phyloP scores from a whole-genome alignment of 2,113 vertebrate species.

The Mesembrinibis cayennensis region DNA sequence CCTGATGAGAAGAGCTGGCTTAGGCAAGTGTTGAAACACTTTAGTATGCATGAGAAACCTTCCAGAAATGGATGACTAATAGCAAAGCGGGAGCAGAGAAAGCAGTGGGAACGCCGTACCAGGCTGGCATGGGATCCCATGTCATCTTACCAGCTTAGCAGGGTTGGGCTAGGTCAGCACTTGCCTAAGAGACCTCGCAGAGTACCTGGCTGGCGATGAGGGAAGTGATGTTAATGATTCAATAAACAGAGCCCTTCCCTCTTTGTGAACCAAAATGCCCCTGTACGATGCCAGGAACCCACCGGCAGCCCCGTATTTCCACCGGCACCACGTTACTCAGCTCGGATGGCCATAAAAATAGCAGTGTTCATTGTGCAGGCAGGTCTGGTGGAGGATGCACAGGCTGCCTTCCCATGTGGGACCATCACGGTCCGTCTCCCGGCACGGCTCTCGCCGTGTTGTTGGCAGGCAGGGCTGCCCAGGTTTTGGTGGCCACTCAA shows the following conservation, averaged over 20 bases:
- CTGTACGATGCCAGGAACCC: background rate
- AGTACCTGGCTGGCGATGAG: constrained; percentile 51
- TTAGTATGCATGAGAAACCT: constrained; percentile 65
- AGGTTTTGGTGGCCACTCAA: background rate
- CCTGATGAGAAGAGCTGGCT: constrained; percentile 38
- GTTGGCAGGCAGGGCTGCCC: background rate
- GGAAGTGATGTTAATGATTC: constrained; percentile 64
- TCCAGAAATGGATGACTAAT: constrained; percentile 66
- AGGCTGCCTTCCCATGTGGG: background rate
- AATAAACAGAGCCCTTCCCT: constrained; percentile 59
- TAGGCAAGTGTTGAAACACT: constrained; percentile 44
- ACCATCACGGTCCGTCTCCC: background rate
- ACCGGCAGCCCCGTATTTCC: background rate
- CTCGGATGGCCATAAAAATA: background rate
- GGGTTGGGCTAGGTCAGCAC: constrained; percentile 66
- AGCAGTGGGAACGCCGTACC: constrained; percentile 43
- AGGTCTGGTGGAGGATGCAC: background rate
- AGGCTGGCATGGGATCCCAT: constrained; percentile 49
- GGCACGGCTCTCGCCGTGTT: fast-evolving
- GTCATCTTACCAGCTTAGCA: constrained; percentile 64
- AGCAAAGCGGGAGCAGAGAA: constrained; percentile 31
- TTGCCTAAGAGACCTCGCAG: constrained; percentile 58
- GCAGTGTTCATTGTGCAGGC: background rate
- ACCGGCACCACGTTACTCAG: background rate
- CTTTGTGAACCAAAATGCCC: background rate